Percentiles rank a stretch among this genome's conserved stretches.
These are phyloP conservation scores for Thumatha senex DNA, from an alignment of 2,888 invertebrate species.

Conservation along the genomic window DNA sequence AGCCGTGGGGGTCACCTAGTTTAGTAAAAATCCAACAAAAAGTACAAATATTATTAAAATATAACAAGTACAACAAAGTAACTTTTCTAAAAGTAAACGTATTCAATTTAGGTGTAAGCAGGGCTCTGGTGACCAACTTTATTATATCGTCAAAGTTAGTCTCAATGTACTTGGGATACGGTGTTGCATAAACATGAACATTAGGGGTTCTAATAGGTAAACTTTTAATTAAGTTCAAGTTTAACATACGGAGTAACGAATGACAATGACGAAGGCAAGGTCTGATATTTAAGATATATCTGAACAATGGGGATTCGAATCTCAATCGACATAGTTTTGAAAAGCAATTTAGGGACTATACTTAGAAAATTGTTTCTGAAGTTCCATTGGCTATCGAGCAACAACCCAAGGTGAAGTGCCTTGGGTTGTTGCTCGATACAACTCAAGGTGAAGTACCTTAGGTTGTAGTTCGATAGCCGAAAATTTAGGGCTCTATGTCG, in stretches of 20 bases:
- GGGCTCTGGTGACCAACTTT: slow-evolving; percentile 16
- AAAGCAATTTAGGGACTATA: too few relatives aligned
- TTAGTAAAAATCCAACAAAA: too few relatives aligned
- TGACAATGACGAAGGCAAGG: slow-evolving; percentile 2
- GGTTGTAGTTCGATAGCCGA: too few relatives aligned
- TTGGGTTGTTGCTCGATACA: too few relatives aligned
- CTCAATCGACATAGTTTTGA: too few relatives aligned
- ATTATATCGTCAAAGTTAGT: slow-evolving; percentile 27
- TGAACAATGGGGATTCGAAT: background rate
- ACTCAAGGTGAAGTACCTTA: too few relatives aligned
- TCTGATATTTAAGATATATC: slow-evolving; percentile 3
- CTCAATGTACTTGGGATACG: slow-evolving; percentile 6
- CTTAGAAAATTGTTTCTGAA: too few relatives aligned
- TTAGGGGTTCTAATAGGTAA: slow-evolving; percentile 33
- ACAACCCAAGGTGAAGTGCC: too few relatives aligned
- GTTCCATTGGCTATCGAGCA: too few relatives aligned
- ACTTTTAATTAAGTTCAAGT: slow-evolving; percentile 49
- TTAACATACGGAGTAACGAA: slow-evolving; percentile 20
- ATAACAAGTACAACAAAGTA: slow-evolving; percentile 3
- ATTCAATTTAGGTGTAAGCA: slow-evolving; percentile 15
- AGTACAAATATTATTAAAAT: slow-evolving; percentile 2
- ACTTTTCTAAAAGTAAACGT: slow-evolving; percentile 8
- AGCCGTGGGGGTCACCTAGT: too few relatives aligned
- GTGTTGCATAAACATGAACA: slow-evolving; percentile 46
- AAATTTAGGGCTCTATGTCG: too few relatives aligned